phyloP scores from a whole-genome alignment of 1,140 invertebrate species.

The Ooceraea biroi region DNA sequence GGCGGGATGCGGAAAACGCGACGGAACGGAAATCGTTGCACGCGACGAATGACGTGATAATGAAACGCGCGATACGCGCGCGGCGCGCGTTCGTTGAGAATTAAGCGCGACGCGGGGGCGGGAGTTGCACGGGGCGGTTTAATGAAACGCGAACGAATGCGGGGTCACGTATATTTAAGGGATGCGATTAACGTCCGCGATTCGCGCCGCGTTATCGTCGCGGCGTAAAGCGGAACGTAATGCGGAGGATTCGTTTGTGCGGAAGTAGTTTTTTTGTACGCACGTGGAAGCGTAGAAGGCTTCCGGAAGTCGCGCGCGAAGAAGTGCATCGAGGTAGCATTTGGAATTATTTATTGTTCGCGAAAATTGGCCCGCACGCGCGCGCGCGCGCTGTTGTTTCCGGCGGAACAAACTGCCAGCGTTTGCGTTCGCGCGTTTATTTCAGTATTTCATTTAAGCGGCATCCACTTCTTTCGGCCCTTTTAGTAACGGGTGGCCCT shows the following conservation, averaged over 20 bases:
- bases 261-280: too few species aligned
- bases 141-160: constrained; percentile 22
- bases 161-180: constrained; percentile 45
- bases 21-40: not conserved
- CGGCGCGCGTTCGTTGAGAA: constrained; percentile 25
- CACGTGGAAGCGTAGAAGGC: too few species aligned
- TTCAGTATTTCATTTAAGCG: constrained; percentile 51
- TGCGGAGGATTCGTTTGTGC: constrained; percentile 24
- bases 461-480: not conserved
- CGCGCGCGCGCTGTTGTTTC: not conserved
- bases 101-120: constrained; percentile 5
- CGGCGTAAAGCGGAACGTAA: not conserved
- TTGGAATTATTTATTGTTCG: not conserved
- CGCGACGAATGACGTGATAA: constrained; percentile 47
- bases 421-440: constrained; percentile 32
- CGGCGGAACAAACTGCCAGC: not conserved
- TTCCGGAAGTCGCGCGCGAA: too few species aligned
- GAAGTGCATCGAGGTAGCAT: not conserved
- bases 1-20: too few species aligned
- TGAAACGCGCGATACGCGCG: constrained; percentile 47
- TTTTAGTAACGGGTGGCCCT: constrained; percentile 43
- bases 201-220: constrained; percentile 31
- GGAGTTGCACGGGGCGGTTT: too few species aligned
- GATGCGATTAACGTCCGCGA: constrained; percentile 34
- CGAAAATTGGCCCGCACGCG: constrained; percentile 1